Evolutionary conservation across 1,140 invertebrate genomes (phyloP).

Genomic region (Drosophila neocordata): DNA sequence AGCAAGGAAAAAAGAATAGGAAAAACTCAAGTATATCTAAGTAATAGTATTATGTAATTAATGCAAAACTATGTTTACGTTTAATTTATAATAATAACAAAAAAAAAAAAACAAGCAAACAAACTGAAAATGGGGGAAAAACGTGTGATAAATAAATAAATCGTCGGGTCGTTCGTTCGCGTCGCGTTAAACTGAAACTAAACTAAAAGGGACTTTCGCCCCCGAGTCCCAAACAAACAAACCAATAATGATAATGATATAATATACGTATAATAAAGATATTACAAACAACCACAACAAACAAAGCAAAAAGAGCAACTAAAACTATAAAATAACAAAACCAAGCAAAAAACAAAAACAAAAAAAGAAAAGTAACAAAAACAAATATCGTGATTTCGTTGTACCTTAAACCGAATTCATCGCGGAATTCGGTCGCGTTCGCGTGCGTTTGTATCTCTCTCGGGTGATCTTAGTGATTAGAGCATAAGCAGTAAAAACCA

Average conservation of each 20-base stretch:
- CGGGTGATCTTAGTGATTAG: slow-evolving; percentile 83
- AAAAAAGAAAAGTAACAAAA: slow-evolving; percentile 45
- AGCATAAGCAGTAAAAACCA: slow-evolving; percentile 67
- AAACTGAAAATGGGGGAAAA: slow-evolving; percentile 52
- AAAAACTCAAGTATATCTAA: slow-evolving; percentile 66
- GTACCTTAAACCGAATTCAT: slow-evolving; percentile 83
- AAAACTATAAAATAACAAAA: slow-evolving; percentile 42
- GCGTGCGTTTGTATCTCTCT: slow-evolving; percentile 82
- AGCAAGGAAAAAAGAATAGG: slow-evolving; percentile 22
- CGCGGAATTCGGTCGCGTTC: slow-evolving; percentile 83
- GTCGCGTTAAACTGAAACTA: slow-evolving; percentile 65
- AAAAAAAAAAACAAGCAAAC: slow-evolving; percentile 27
- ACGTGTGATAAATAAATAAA: slow-evolving; percentile 81
- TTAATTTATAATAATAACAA: slow-evolving; percentile 51
- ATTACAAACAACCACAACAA: slow-evolving; percentile 7
- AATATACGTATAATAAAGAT: slow-evolving; percentile 34
- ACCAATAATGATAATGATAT: slow-evolving; percentile 47
- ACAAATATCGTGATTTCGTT: slow-evolving; percentile 83
- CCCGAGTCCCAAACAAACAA: slow-evolving; percentile 77
- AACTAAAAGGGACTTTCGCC: slow-evolving; percentile 76
- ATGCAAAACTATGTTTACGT: slow-evolving; percentile 57
- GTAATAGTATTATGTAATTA: slow-evolving; percentile 76
- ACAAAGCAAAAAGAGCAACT: slow-evolving; percentile 38
- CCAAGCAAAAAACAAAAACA: slow-evolving; percentile 36
- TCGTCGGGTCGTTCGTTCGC: slow-evolving; percentile 80